Evolutionary conservation across 2,797 vertebrate species (phyloP).

Genomic region (Siniperca undulata): DNA sequence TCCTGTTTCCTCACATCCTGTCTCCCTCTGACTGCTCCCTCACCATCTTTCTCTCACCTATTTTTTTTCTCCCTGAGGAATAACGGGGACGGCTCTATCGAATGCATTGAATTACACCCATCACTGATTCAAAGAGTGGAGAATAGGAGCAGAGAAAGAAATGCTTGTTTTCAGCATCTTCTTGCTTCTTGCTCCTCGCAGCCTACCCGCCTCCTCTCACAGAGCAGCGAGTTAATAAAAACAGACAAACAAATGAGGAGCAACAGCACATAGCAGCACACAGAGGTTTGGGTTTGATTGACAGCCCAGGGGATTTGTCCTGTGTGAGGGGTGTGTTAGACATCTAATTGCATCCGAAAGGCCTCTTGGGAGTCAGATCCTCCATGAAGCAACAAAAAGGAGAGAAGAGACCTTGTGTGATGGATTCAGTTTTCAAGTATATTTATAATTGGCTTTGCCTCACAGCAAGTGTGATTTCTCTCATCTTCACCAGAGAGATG

Average conservation of each 20-base stretch:
- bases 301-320: slow-evolving; percentile 61
- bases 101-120: slow-evolving; percentile 79
- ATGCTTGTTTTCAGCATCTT: slow-evolving; percentile 54
- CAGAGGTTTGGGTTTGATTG: slow-evolving; percentile 66
- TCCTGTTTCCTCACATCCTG: slow-evolving; percentile 39
- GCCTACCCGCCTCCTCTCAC: slow-evolving; percentile 33
- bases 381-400: slow-evolving; percentile 37
- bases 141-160: slow-evolving; percentile 52
- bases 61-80: slow-evolving; percentile 60
- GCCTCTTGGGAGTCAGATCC: slow-evolving; percentile 57
- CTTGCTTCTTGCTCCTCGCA: slow-evolving; percentile 32
- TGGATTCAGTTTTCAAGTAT: slow-evolving; percentile 40
- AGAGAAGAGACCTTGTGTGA: slow-evolving; percentile 39
- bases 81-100: slow-evolving; percentile 53
- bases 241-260: slow-evolving; percentile 72
- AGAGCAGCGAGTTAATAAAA: slow-evolving; percentile 68
- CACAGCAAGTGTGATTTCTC: slow-evolving; percentile 19
- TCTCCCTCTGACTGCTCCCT: slow-evolving; percentile 29
- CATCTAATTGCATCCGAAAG: slow-evolving; percentile 73
- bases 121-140: slow-evolving; percentile 68
- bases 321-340: slow-evolving; percentile 56
- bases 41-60: slow-evolving; percentile 56
- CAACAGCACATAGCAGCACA: slow-evolving; percentile 46
- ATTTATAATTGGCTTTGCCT: slow-evolving; percentile 56
- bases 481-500: slow-evolving; percentile 28